A percentile compares a stretch with the other conserved stretches of the same genome.
These are phyloP conservation scores for Deilephila porcellus DNA, from an alignment of 2,888 invertebrate genomes.

Conservation along the genomic window DNA sequence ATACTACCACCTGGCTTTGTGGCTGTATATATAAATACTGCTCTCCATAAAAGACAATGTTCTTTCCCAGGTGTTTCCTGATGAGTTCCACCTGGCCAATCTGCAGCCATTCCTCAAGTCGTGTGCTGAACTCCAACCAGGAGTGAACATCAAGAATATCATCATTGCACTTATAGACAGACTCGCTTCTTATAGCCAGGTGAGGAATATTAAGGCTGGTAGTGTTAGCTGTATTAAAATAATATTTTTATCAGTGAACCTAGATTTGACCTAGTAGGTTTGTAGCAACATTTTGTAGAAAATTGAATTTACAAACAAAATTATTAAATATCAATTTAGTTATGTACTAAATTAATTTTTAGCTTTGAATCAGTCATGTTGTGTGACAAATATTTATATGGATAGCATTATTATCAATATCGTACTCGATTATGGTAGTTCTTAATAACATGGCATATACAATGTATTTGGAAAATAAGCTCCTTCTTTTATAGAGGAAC, in stretches of 20 bases:
- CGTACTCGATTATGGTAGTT: not conserved
- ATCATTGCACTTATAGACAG: constrained; percentile 98
- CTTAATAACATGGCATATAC: not conserved
- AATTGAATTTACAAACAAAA: too few species aligned
- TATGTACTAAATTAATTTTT: too few species aligned
- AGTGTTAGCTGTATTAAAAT: not conserved
- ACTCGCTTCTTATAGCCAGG: constrained; percentile 92
- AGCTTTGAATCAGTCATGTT: too few species aligned
- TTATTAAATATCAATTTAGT: too few species aligned
- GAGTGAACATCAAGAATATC: constrained; percentile 99
- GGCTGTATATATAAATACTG: not conserved
- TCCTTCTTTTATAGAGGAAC: constrained; percentile 63
- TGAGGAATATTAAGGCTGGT: constrained; percentile 58
- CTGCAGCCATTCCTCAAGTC: constrained; percentile 97
- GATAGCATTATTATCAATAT: too few species aligned
- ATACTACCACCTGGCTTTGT: too few species aligned
- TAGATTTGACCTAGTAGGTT: too few species aligned
- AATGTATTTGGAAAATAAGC: not conserved
- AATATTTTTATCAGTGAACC: too few species aligned
- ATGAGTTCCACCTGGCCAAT: constrained; percentile 99
- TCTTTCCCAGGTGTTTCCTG: constrained; percentile 94
- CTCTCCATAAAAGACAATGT: not conserved
- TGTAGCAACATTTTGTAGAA: too few species aligned
- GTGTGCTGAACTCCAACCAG: constrained; percentile 97
- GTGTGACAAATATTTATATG: not conserved